phyloP scores from a whole-genome alignment of 2,113 vertebrate genomes.

The Erinaceus europaeus region DNA sequence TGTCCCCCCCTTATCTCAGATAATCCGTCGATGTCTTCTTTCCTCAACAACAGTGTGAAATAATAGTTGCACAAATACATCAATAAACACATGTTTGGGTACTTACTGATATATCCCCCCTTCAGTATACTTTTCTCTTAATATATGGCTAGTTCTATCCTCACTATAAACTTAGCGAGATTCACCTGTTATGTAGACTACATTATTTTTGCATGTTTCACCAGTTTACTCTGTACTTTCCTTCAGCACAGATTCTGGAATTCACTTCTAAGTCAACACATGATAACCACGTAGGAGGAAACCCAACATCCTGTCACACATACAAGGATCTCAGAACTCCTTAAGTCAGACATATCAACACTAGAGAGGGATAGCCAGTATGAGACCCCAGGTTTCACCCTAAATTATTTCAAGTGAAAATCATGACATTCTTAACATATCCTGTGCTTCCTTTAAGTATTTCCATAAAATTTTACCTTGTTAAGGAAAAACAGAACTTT shows the following conservation, averaged over 20 bases:
- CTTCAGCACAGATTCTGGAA: not conserved
- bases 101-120: not conserved
- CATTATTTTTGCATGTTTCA: not conserved
- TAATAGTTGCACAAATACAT: not conserved
- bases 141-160: not conserved
- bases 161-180: not conserved
- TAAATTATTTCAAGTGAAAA: conserved; percentile 21
- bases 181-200: not conserved
- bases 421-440: not conserved
- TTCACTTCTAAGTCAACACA: not conserved
- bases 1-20: not conserved
- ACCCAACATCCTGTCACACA: not conserved
- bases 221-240: not conserved
- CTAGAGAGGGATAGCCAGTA: not conserved
- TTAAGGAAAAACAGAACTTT: not conserved
- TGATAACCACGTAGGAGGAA: not conserved
- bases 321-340: not conserved
- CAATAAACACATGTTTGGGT: not conserved
- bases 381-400: not conserved
- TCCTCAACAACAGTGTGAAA: not conserved
- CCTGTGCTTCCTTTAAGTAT: not conserved
- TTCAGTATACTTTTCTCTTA: not conserved
- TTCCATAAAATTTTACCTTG: conserved; percentile 4
- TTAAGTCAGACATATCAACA: not conserved
- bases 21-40: not conserved